phyloP scores from a whole-genome alignment of 2,113 vertebrate genomes.

The Balaeniceps rex region DNA sequence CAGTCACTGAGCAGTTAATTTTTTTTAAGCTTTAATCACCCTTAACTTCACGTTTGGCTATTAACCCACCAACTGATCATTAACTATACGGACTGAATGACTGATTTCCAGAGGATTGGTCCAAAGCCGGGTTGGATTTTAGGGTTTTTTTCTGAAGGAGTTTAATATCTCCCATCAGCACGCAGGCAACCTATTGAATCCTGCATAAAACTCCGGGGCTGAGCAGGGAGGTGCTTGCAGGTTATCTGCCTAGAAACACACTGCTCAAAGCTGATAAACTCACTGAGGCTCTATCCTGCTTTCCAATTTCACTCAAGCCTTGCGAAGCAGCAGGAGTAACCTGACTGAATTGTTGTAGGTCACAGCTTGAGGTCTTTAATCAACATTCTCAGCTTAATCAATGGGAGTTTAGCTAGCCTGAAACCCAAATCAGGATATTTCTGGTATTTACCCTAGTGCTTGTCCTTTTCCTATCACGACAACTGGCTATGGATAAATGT shows the following conservation, averaged over 20 bases:
- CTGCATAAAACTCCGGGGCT: not conserved
- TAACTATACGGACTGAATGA: not conserved
- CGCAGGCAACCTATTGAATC: conserved; percentile 4
- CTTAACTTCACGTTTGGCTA: conserved; percentile 22
- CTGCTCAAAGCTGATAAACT: conserved; percentile 38
- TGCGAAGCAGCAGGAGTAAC: not conserved
- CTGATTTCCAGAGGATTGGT: not conserved
- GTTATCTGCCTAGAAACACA: conserved; percentile 45
- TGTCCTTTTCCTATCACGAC: not conserved
- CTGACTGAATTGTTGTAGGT: not conserved
- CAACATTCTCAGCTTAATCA: conserved; percentile 41
- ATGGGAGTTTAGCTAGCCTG: not conserved
- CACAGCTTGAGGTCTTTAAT: conserved; percentile 47
- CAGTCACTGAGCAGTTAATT: not conserved
- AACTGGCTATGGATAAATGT: not conserved
- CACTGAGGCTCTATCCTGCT: not conserved
- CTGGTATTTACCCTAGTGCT: not conserved
- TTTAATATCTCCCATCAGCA: conserved; percentile 33
- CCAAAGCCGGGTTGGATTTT: not conserved
- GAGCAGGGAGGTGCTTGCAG: not conserved
- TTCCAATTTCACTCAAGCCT: conserved; percentile 34
- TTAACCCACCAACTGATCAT: conserved; percentile 23
- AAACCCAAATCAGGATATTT: not conserved
- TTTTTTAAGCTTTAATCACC: conserved; percentile 12
- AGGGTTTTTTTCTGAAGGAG: not conserved